These are phyloP conservation scores for Misgurnus anguillicaudatus DNA, from an alignment of 2,113 vertebrate species.

Conservation along the genomic window DNA sequence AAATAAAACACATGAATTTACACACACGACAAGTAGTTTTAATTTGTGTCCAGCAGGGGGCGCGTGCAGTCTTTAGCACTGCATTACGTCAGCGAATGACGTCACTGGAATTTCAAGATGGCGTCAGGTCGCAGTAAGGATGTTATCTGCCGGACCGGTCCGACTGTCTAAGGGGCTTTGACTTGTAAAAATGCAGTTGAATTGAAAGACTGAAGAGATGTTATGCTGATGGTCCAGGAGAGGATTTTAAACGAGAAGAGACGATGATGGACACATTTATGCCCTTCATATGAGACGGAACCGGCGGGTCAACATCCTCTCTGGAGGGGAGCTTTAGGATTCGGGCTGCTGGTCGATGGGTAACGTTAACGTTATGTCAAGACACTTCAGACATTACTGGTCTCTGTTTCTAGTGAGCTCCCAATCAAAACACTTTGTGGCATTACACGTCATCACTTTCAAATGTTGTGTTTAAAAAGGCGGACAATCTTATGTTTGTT, in stretches of 20 bases:
- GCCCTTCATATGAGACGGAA: slow-evolving; percentile 20
- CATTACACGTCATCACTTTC: background rate
- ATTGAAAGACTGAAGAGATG: background rate
- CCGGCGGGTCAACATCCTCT: slow-evolving; percentile 7
- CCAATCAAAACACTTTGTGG: background rate
- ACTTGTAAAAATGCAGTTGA: no score
- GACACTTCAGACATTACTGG: background rate
- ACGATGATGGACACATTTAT: slow-evolving; percentile 43
- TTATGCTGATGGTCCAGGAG: background rate
- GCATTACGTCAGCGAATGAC: slow-evolving; percentile 16
- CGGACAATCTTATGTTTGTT: no score
- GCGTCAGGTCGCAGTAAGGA: slow-evolving; percentile 48
- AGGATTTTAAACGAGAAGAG: slow-evolving; percentile 55
- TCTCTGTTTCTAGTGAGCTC: background rate
- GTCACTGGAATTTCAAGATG: slow-evolving; percentile 63
- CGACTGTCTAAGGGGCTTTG: background rate
- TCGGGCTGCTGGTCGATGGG: slow-evolving; percentile 31
- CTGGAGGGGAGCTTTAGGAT: background rate
- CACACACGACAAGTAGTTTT: background rate
- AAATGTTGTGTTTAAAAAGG: no score
- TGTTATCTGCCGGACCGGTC: slow-evolving; percentile 40
- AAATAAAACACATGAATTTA: no score
- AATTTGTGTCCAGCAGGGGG: slow-evolving; percentile 40
- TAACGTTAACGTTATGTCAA: background rate
- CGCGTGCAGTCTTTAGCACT: background rate